Evolutionary conservation across 1,140 invertebrate species (phyloP).

Genomic region (Leptestheria dahalacensis): DNA sequence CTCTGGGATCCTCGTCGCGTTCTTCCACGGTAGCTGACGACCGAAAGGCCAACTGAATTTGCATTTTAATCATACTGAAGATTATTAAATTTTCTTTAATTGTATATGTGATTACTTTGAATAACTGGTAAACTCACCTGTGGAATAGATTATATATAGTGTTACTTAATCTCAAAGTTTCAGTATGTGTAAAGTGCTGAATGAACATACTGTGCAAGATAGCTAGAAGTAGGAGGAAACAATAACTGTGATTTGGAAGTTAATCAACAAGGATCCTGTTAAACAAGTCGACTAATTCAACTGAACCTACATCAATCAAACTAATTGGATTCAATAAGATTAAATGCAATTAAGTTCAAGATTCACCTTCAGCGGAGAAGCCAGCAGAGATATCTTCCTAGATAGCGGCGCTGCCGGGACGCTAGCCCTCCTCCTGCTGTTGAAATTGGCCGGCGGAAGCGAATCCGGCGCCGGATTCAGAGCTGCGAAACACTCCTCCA

Average conservation of each 20-base stretch:
- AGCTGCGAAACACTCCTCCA: neutral
- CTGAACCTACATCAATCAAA: too few species aligned
- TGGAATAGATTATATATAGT: too few species aligned
- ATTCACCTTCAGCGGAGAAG: neutral
- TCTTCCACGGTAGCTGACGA: neutral
- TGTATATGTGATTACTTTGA: too few species aligned
- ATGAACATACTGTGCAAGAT: neutral
- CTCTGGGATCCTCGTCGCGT: neutral
- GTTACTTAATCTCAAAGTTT: too few species aligned
- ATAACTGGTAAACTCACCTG: too few species aligned
- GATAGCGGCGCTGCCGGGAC: neutral
- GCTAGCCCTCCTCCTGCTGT: conserved; percentile 3
- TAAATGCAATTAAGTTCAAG: neutral
- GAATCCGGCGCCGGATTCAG: neutral
- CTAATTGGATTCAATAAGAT: neutral
- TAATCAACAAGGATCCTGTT: too few species aligned
- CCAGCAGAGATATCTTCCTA: neutral
- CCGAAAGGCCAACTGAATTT: too few species aligned
- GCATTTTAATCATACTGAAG: too few species aligned
- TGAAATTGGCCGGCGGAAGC: neutral
- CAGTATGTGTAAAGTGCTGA: neutral
- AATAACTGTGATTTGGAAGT: neutral
- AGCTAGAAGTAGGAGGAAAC: neutral
- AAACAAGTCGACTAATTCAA: too few species aligned
- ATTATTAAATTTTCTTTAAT: too few species aligned